A percentile compares a stretch with the other conserved stretches of the same genome.
Evolutionary conservation across 2,113 vertebrate genomes (phyloP).

Genomic region (Perccottus glenii): DNA sequence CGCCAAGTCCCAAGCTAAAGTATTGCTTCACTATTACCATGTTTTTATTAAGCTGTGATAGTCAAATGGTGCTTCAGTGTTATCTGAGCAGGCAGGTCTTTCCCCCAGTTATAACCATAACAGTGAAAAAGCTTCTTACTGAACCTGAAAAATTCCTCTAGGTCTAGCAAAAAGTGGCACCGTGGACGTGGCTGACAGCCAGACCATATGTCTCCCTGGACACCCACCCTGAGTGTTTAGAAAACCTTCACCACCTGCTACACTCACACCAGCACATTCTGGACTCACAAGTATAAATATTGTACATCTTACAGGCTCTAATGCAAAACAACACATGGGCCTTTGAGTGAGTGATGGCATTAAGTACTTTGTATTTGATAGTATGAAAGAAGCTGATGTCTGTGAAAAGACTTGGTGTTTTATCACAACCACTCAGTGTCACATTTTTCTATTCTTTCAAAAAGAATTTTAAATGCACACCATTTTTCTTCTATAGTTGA

Average conservation of each 20-base stretch:
- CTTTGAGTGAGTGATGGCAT: not conserved
- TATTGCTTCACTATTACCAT: not conserved
- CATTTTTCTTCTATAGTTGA: not conserved
- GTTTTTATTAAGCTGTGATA: conserved; percentile 5
- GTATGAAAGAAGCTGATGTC: no score
- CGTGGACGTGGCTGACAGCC: conserved; percentile 39
- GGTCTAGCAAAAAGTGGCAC: conserved; percentile 47
- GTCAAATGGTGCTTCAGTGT: conserved; percentile 43
- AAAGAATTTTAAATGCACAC: not conserved
- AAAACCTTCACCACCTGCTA: conserved; percentile 49
- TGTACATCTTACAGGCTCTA: not conserved
- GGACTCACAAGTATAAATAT: conserved; percentile 10
- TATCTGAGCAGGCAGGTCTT: conserved; percentile 39
- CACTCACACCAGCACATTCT: conserved; percentile 19
- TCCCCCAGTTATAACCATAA: conserved; percentile 24
- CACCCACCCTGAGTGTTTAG: conserved; percentile 33
- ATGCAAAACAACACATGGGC: conserved; percentile 13
- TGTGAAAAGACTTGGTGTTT: no score
- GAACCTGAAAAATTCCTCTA: conserved; percentile 60
- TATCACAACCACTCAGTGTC: no score
- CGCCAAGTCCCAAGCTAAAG: not conserved
- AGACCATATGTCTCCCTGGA: conserved; percentile 50
- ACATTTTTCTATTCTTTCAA: not conserved
- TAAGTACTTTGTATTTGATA: no score
- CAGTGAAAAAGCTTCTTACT: conserved; percentile 51